Evolutionary conservation across 2,888 invertebrate genomes (phyloP).

Genomic region (Palloptera scutellata): DNA sequence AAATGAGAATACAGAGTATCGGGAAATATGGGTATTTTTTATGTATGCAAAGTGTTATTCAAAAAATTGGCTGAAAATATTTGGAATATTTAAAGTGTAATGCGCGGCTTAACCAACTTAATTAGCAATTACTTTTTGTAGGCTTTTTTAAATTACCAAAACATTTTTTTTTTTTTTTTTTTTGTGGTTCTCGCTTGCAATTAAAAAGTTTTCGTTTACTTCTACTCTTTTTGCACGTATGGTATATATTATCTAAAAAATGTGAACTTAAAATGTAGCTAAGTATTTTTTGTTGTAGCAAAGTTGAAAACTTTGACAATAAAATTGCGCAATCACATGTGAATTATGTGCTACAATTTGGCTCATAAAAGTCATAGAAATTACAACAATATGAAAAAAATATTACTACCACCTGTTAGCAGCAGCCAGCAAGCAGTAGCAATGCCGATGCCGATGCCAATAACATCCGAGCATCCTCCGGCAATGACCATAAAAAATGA

Average conservation of each 20-base stretch:
- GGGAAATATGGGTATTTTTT: not conserved
- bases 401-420: constrained; percentile 53
- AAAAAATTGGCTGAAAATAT: not conserved
- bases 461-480: constrained; percentile 31
- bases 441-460: constrained; percentile 21
- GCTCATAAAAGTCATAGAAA: constrained; percentile 23
- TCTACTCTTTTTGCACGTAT: too few species aligned
- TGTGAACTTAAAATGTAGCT: not conserved
- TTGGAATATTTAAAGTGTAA: not conserved
- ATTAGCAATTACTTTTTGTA: not conserved
- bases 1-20: too few species aligned
- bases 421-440: constrained; percentile 17
- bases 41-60: not conserved
- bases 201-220: too few species aligned
- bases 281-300: not conserved
- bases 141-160: too few species aligned
- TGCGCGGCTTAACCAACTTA: not conserved
- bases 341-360: constrained; percentile 52
- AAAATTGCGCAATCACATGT: constrained; percentile 56
- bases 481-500: constrained; percentile 57
- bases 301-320: constrained; percentile 52
- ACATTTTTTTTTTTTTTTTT: too few species aligned
- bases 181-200: too few species aligned
- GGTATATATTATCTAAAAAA: too few species aligned
- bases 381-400: constrained; percentile 1